phyloP scores from a whole-genome alignment of 2,797 vertebrate genomes.

The Dicrostonyx torquatus region DNA sequence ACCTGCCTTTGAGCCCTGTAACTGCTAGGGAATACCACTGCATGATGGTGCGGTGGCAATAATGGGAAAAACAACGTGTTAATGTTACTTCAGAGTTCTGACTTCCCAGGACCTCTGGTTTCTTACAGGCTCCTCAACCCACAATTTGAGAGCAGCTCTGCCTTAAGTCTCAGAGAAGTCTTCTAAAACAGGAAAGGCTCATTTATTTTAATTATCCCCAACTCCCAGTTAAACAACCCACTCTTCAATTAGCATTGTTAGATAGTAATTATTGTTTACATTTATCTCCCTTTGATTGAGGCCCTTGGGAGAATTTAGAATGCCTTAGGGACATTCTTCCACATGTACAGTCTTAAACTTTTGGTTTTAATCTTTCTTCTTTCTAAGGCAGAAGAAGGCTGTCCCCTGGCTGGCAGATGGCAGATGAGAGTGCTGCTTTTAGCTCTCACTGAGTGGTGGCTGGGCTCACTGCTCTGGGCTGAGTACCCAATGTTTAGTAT shows the following conservation, averaged over 20 bases:
- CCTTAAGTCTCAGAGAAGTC: not conserved
- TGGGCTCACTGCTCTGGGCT: not conserved
- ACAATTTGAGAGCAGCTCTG: not conserved
- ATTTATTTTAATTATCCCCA: not conserved
- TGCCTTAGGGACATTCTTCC: not conserved
- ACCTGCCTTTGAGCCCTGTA: not conserved
- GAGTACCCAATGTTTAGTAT: not conserved
- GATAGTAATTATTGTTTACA: not conserved
- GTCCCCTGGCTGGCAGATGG: not conserved
- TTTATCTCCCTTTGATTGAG: not conserved
- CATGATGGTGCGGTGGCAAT: not conserved
- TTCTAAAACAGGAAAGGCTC: not conserved
- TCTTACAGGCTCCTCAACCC: not conserved
- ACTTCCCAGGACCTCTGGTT: not conserved
- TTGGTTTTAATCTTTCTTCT: not conserved
- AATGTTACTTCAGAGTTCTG: not conserved
- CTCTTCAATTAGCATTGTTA: not conserved
- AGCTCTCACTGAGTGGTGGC: not conserved
- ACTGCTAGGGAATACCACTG: not conserved
- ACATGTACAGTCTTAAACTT: not conserved
- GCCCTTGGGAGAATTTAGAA: not conserved
- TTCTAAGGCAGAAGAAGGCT: not conserved
- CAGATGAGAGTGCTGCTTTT: not conserved
- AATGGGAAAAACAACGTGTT: not conserved
- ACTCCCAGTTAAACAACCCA: not conserved